A percentile compares a stretch with the other conserved stretches of the same genome.
These are phyloP conservation scores for Osmerus mordax DNA, from an alignment of 2,113 vertebrate species.

Conservation along the genomic window DNA sequence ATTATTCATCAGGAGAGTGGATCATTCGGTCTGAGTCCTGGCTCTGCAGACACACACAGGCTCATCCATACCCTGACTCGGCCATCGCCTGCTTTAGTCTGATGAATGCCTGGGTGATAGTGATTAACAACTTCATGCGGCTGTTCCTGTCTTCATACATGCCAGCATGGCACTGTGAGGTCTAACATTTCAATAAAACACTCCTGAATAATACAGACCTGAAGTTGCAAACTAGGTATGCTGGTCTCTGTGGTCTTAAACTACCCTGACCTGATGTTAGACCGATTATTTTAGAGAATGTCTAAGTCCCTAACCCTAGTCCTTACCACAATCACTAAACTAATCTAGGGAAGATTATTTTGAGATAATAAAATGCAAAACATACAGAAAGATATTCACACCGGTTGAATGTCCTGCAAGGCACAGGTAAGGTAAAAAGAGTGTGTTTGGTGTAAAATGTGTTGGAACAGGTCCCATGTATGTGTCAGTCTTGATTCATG, in stretches of 20 bases:
- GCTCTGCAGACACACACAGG: background rate
- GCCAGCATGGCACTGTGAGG: background rate
- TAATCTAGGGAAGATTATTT: too few species aligned
- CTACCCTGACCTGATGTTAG: too few species aligned
- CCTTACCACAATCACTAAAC: too few species aligned
- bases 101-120: slow-evolving; percentile 35
- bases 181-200: background rate
- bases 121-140: slow-evolving; percentile 38
- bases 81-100: slow-evolving; percentile 15
- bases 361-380: too few species aligned
- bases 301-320: too few species aligned
- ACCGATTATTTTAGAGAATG: too few species aligned
- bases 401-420: too few species aligned
- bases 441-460: background rate
- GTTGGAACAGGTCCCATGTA: background rate
- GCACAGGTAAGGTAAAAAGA: too few species aligned
- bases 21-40: slow-evolving; percentile 52
- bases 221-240: too few species aligned
- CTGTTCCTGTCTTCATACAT: slow-evolving; percentile 26
- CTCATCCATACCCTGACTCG: slow-evolving; percentile 24
- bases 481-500: slow-evolving; percentile 27
- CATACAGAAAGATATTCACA: too few species aligned
- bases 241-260: too few species aligned
- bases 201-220: too few species aligned
- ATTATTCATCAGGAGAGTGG: slow-evolving; percentile 66